Conservation (phyloP, 2,888 invertebrate species). For the Tricholauxania praeusta region DNA sequence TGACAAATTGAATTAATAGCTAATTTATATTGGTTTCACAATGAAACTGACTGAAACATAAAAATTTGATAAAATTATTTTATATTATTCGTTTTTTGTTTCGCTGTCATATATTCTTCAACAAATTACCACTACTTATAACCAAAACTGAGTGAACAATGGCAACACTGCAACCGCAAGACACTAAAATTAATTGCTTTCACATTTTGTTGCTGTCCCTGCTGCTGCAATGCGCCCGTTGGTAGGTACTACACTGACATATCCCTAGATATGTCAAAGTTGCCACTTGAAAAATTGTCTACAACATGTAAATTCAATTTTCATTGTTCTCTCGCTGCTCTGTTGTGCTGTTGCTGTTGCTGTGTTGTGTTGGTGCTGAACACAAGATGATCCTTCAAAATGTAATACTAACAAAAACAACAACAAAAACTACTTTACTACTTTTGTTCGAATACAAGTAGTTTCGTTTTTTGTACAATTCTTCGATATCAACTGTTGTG, state of each 20-base stretch:
- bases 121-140: conserved; percentile 14
- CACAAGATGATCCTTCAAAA: conserved; percentile 43
- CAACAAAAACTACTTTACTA: conserved; percentile 37
- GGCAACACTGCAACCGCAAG: conserved; percentile 14
- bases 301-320: conserved; percentile 66
- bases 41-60: too few relatives aligned
- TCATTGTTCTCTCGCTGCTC: conserved; percentile 55
- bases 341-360: neutral
- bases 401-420: conserved; percentile 33
- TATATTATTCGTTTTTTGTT: neutral
- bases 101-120: neutral
- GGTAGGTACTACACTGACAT: conserved; percentile 29
- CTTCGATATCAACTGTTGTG: conserved; percentile 19
- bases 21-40: too few relatives aligned
- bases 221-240: neutral
- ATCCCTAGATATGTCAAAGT: conserved; percentile 22
- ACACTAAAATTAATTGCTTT: conserved; percentile 29
- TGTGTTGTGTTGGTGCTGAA: neutral
- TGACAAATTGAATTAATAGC: too few relatives aligned
- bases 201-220: conserved; percentile 11
- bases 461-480: neutral
- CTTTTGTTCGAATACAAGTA: conserved; percentile 15
- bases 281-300: conserved; percentile 60
- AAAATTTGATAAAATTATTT: too few relatives aligned
- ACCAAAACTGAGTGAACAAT: neutral